Conservation (phyloP, 1,140 invertebrate genomes). For the Drosophila subpulchrella region DNA sequence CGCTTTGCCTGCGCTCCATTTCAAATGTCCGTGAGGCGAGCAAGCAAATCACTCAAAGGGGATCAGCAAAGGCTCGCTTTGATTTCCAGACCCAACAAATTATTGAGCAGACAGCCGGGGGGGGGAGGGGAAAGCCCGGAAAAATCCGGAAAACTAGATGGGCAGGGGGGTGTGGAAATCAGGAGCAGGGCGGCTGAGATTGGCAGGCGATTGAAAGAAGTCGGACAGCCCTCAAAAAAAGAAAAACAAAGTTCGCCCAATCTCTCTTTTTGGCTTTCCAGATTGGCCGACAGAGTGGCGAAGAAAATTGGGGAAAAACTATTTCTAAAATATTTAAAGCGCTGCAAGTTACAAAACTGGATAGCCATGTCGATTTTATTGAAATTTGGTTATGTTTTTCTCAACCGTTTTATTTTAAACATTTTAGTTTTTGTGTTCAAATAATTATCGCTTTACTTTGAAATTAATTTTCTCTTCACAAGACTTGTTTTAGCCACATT, state of each 20-base stretch:
- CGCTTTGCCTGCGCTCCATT: constrained; percentile 32
- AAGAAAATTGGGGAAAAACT: constrained; percentile 15
- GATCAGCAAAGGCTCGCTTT: constrained; percentile 52
- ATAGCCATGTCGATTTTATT: background rate
- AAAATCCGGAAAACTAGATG: background rate
- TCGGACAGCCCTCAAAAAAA: constrained; percentile 10
- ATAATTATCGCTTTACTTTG: no score
- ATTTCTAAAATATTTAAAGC: constrained; percentile 40
- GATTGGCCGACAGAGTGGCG: constrained; percentile 5
- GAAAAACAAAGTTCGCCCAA: constrained; percentile 19
- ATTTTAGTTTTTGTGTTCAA: background rate
- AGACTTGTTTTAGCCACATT: no score
- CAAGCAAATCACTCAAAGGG: constrained; percentile 67
- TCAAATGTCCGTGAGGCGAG: constrained; percentile 50
- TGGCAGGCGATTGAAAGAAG: constrained; percentile 32
- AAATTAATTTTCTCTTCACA: no score
- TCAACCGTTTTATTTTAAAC: background rate
- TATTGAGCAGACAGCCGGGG: constrained; percentile 40
- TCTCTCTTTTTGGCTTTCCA: background rate
- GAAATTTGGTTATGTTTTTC: background rate
- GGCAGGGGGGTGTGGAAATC: constrained; percentile 5
- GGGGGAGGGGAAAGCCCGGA: background rate
- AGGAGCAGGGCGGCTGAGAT: constrained; percentile 13
- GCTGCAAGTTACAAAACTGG: background rate
- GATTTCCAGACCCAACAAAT: constrained; percentile 56